These are phyloP conservation scores for Bubo bubo DNA, from an alignment of 2,113 vertebrate genomes.

Conservation along the genomic window DNA sequence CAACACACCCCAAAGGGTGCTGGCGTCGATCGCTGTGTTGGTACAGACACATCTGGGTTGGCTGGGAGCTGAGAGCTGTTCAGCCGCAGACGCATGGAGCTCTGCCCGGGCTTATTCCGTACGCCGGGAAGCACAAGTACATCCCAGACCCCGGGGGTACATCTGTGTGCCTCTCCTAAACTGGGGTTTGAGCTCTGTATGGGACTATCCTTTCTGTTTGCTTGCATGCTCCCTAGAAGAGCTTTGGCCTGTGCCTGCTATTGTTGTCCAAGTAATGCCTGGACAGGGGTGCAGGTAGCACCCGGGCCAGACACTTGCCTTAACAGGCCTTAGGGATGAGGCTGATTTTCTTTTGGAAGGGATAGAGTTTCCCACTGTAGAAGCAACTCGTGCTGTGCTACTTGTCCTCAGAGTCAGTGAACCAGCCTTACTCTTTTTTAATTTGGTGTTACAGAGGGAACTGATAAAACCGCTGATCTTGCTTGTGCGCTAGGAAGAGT, in stretches of 20 bases:
- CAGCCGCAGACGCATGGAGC: accelerated
- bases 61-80: background rate
- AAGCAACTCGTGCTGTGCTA: background rate
- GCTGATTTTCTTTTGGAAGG: background rate
- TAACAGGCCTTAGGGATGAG: background rate
- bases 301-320: no score
- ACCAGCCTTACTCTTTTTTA: background rate
- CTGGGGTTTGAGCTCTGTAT: background rate
- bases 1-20: background rate
- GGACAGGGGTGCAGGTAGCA: accelerated
- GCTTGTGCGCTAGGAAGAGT: background rate
- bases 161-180: background rate
- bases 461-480: slow-evolving; percentile 3
- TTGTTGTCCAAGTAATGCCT: background rate
- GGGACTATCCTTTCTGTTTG: background rate
- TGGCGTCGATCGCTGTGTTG: accelerated
- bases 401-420: background rate
- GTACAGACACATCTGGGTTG: background rate
- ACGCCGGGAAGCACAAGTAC: accelerated
- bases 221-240: background rate
- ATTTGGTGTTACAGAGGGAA: background rate
- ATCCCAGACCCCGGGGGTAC: accelerated
- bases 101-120: background rate
- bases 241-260: background rate
- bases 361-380: background rate